phyloP scores from a whole-genome alignment of 1,140 invertebrate genomes.

The Palaemon carinicauda region DNA sequence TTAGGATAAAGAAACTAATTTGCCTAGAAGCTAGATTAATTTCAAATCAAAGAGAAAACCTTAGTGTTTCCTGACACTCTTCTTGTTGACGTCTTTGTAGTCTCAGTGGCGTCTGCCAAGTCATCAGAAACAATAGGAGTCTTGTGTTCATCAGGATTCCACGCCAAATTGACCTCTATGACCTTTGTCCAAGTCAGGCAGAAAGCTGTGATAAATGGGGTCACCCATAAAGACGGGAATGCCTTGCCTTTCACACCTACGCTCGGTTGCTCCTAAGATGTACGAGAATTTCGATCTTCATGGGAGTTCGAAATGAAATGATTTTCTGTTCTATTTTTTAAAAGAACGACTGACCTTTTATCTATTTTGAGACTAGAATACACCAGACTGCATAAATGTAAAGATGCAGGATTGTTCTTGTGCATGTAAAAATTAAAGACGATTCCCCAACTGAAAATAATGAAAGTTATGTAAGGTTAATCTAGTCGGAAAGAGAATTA shows the following conservation, averaged over 20 bases:
- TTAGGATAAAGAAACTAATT: too few relatives aligned
- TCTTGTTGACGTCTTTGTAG: too few relatives aligned
- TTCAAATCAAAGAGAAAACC: too few relatives aligned
- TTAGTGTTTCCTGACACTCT: too few relatives aligned
- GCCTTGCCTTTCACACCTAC: neutral
- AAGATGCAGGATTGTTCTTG: neutral
- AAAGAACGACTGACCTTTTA: neutral
- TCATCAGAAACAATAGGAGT: constrained; percentile 13
- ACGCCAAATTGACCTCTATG: constrained; percentile 29
- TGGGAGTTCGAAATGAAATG: neutral
- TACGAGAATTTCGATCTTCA: neutral
- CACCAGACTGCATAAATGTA: too few relatives aligned
- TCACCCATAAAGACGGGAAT: constrained; percentile 11
- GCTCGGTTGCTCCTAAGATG: neutral
- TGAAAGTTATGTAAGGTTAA: too few relatives aligned
- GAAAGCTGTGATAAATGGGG: neutral
- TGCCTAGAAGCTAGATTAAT: too few relatives aligned
- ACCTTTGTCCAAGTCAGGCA: neutral
- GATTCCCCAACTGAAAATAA: too few relatives aligned
- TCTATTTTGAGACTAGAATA: too few relatives aligned
- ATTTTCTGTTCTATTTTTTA: neutral
- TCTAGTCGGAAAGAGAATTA: too few relatives aligned
- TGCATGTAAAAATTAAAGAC: too few relatives aligned
- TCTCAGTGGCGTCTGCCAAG: neutral
- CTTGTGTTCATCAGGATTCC: neutral